Base-by-base conservation (phyloP, 1,140 invertebrate genomes). In the Macrostomum lignano region DNA sequence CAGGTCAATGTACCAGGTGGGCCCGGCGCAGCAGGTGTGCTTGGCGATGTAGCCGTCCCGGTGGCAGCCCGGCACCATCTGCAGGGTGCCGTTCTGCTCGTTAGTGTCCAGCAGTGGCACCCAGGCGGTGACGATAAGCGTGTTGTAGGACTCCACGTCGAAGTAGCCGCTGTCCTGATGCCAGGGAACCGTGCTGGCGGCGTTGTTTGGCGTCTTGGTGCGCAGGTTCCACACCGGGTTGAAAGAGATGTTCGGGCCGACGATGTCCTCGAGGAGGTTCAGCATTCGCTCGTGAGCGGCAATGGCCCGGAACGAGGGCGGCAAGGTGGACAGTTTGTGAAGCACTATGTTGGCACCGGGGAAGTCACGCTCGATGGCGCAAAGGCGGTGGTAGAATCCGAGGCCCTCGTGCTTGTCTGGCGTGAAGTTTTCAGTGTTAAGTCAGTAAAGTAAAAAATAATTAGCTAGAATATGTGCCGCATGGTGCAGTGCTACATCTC, bases 181-280 rank as follows among this genome's bases (percentile, higher is more conserved):
- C 51, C 51, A 54, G 1, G 51, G 51, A 0, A 54, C 49, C 14
- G 42, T 46, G 2, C 45, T 46, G 15, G 44, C 43, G 21, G 46
- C 42, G 35, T 42, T 49, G n/a, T 45, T 36, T 0, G 51, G 51
- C 5, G 47, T 46, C 34, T 51, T 51, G 17, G 48, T 47, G n/a
- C 48, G 33, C 13, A 51, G 41, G 38, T 51, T 51, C 47, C 47
- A 52, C 5, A 45, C 45, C 9, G 51, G 51, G 33, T 50, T 48
- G 9, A 48, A 48, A 9, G 44, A 42, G 10, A 54, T 43, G 25
- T 54, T 48, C 5, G 49, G 46, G 4, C 51, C 51, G 25, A 54
- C 34, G 11, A 54, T 36, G 39, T 54, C 48, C 29, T 51, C 49
- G 19, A 49, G 40, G 7, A 52, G 20, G 30, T 52, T 52, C 19